Base-by-base conservation (phyloP, 2,888 invertebrate species). In the Archips crataeganus region DNA sequence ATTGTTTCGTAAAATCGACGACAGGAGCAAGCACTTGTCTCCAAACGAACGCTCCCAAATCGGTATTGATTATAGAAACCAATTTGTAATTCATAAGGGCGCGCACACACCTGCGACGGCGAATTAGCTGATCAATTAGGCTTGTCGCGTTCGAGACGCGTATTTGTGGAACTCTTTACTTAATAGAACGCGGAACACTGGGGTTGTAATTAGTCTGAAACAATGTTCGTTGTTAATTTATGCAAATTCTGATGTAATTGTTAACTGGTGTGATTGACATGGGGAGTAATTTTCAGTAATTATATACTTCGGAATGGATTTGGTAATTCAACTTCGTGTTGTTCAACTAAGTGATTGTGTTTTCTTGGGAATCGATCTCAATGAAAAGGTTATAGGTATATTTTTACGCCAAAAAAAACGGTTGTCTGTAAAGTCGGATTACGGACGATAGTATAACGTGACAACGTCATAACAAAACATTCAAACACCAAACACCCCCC, bases 21-120 rank as follows among this genome's bases (percentile, higher is more conserved):
- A 23, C 23, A 1, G 23, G 23, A 39, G 32, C 68, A 39, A 69
- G 73, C 49, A 73, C 73, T 69, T 39, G 5, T 42, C 49, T 11
- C 39, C 11, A 59, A 8, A 5, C 34, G 11, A 73, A 73, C 73
- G 51, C 45, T 5, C 15, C 60, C 36, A 64, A 71, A 75, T 68
- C 62, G 69, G 68, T 75, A 76, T 75, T 76, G 76, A 67, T 77
- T 71, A 71, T 75, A 71, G 74, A 73, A 76, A 74, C 71, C 77
- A 77, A 75, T 77, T 74, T 75, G 74, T 77, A 75, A 77, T 77
- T 74, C 77, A 75, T 71, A 77, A 67, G 70, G 73, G 70, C 76
- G 73, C 71, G 71, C 68, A 71, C 69, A 71, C 73, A 74, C 74
- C 75, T 75, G 75, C 66, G 69, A 66, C 72, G 32, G 51, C 71